phyloP scores from a whole-genome alignment of 1,140 invertebrate species.

The Leptopilina boulardi region DNA sequence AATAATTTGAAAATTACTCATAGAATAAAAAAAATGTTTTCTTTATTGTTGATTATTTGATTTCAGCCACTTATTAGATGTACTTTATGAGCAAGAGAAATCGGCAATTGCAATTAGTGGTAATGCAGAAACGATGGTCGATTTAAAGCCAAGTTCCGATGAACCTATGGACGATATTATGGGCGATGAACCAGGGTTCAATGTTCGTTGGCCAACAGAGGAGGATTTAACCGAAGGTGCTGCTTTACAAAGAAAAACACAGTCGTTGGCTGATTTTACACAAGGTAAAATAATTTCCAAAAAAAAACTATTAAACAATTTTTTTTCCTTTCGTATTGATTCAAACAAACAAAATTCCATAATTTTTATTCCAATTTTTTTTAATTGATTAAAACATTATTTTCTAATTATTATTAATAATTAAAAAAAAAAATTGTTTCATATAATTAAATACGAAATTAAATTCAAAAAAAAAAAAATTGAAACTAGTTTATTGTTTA shows the following conservation, averaged over 20 bases:
- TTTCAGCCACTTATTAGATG: slow-evolving; percentile 79
- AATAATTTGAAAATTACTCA: slow-evolving; percentile 16
- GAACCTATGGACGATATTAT: slow-evolving; percentile 46
- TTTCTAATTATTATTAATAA: too few species aligned
- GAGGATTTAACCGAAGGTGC: slow-evolving; percentile 71
- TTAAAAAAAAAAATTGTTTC: too few species aligned
- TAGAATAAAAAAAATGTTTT: too few species aligned
- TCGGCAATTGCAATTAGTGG: slow-evolving; percentile 51
- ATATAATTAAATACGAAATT: too few species aligned
- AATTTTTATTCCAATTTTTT: too few species aligned
- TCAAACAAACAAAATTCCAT: slow-evolving; percentile 2
- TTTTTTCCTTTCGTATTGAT: neutral
- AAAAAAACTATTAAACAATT: too few species aligned
- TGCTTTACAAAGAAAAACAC: slow-evolving; percentile 68
- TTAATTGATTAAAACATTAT: too few species aligned
- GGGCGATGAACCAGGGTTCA: slow-evolving; percentile 47
- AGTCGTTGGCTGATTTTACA: slow-evolving; percentile 71
- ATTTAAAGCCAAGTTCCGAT: slow-evolving; percentile 58
- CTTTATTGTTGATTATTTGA: slow-evolving; percentile 33
- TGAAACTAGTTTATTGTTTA: too few species aligned
- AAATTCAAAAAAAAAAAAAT: too few species aligned
- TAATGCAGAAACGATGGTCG: slow-evolving; percentile 49
- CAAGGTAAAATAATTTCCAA: slow-evolving; percentile 58
- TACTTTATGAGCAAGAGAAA: slow-evolving; percentile 84
- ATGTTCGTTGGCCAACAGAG: slow-evolving; percentile 74